A percentile compares a stretch with the other conserved stretches of the same genome.
Evolutionary conservation across 2,888 invertebrate genomes (phyloP).

Genomic region (Lepidocyrtoides sp.): DNA sequence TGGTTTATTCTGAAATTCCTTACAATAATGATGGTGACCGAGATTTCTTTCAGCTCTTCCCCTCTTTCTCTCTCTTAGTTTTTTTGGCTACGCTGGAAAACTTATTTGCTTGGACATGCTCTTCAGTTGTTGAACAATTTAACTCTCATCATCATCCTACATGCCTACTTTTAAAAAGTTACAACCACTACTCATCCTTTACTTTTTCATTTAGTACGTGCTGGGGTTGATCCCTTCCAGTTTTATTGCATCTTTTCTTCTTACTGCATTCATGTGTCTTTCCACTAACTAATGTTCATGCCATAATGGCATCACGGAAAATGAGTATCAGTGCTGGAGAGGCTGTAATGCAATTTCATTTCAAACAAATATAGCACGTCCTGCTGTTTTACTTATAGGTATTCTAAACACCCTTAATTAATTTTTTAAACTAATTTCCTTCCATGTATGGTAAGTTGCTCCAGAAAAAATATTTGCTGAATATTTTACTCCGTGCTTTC

Average conservation of each 20-base stretch:
- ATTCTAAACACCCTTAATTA: too few species aligned
- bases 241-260: neutral
- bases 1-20: slow-evolving; percentile 70
- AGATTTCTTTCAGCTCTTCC: slow-evolving; percentile 20
- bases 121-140: neutral
- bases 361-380: too few species aligned
- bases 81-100: slow-evolving; percentile 5
- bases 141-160: neutral
- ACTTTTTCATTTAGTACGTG: slow-evolving; percentile 26
- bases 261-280: neutral
- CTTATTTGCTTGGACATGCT: slow-evolving; percentile 8
- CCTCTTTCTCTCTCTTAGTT: neutral
- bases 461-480: too few species aligned
- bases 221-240: slow-evolving; percentile 12
- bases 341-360: too few species aligned
- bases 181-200: slow-evolving; percentile 29
- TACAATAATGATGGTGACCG: slow-evolving; percentile 41
- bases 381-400: too few species aligned
- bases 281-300: neutral
- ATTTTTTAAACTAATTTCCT: too few species aligned
- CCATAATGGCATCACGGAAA: too few species aligned
- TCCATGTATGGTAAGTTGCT: too few species aligned
- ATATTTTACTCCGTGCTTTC: too few species aligned
- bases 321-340: too few species aligned
- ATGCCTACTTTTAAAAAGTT: neutral